These are phyloP conservation scores for Tetrapedia diversipes DNA, from an alignment of 2,888 invertebrate species.

Conservation along the genomic window DNA sequence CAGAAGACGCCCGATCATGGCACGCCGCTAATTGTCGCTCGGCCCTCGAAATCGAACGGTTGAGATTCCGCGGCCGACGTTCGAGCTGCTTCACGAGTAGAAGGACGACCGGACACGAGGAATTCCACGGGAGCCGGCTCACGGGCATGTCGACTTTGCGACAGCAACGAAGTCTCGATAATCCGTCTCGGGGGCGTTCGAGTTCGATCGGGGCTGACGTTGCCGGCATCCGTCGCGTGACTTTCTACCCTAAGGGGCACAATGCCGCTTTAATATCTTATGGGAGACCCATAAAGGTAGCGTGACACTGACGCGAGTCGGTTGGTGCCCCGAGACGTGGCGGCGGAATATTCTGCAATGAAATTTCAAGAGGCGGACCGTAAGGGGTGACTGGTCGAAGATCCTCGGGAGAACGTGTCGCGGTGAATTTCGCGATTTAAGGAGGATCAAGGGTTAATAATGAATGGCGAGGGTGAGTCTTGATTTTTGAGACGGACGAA, in stretches of 20 bases:
- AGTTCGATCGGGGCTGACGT: slow-evolving; percentile 52
- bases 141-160: slow-evolving; percentile 52
- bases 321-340: slow-evolving; percentile 4
- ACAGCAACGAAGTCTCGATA: slow-evolving; percentile 51
- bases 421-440: not conserved
- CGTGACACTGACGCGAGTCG: slow-evolving; percentile 33
- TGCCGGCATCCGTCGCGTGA: slow-evolving; percentile 30
- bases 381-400: not conserved
- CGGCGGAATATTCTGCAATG: not conserved
- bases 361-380: slow-evolving; percentile 18
- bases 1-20: slow-evolving; percentile 25
- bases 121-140: slow-evolving; percentile 18
- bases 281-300: slow-evolving; percentile 15
- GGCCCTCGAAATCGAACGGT: slow-evolving; percentile 34
- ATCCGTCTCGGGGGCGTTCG: slow-evolving; percentile 58
- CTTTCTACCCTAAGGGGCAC: slow-evolving; percentile 36
- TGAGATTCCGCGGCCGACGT: slow-evolving; percentile 35
- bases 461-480: too few species aligned
- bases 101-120: not conserved
- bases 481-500: not conserved
- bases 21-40: slow-evolving; percentile 41
- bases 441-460: not conserved
- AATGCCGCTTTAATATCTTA: slow-evolving; percentile 63
- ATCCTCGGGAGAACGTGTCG: not conserved
- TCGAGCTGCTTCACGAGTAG: not conserved